These are phyloP conservation scores for Eulemur albifrons DNA, from an alignment of 2,797 vertebrate genomes.

Conservation along the genomic window DNA sequence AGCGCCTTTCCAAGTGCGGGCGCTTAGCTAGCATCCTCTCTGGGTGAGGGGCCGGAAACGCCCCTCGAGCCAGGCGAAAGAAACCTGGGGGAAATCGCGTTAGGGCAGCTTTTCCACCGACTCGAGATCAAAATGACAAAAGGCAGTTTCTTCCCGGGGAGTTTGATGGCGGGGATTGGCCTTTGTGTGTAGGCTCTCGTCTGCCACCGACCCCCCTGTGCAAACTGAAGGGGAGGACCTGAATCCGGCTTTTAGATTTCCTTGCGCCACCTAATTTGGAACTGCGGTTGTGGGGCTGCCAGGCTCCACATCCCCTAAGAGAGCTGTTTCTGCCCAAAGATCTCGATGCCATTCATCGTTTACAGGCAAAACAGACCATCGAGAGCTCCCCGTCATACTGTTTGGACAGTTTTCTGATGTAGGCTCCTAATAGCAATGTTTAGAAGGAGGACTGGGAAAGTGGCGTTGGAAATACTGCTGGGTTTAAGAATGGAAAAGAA, in stretches of 20 bases:
- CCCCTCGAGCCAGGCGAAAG: background rate
- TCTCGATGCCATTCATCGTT: background rate
- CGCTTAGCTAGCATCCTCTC: background rate
- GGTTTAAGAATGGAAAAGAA: background rate
- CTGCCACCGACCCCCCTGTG: background rate
- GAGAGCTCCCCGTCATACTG: background rate
- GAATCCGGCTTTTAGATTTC: background rate
- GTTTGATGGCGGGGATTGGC: background rate
- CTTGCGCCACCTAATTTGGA: background rate
- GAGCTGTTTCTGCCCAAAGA: background rate
- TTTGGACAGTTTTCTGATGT: background rate
- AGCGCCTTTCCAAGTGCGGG: background rate
- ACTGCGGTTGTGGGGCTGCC: background rate
- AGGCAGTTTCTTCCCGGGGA: background rate
- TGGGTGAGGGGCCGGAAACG: background rate
- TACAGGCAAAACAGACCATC: background rate
- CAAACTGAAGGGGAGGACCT: background rate
- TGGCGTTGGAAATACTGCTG: background rate
- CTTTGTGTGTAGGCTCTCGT: too few relatives aligned
- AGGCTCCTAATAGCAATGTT: background rate
- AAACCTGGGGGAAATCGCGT: background rate
- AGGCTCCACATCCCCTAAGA: too few relatives aligned
- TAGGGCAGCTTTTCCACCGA: background rate
- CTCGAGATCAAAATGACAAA: background rate
- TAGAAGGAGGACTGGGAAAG: background rate